A percentile compares a stretch with the other conserved stretches of the same genome.
phyloP scores from a whole-genome alignment of 1,140 invertebrate species.

The Sminthurinus signatus region DNA sequence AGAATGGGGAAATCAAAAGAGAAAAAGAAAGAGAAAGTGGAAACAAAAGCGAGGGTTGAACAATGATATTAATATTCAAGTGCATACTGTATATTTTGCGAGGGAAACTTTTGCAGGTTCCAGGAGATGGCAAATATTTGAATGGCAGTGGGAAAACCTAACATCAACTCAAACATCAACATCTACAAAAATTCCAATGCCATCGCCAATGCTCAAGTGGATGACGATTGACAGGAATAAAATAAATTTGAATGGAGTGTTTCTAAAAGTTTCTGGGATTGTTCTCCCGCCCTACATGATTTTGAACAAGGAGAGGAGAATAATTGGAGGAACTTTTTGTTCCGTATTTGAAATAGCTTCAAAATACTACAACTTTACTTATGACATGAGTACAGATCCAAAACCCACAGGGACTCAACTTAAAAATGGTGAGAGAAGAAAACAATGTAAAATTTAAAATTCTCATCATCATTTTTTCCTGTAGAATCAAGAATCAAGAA shows the following conservation, averaged over 20 bases:
- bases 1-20: too few relatives aligned
- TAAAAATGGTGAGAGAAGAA: too few relatives aligned
- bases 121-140: background rate
- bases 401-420: background rate
- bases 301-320: background rate
- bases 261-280: background rate
- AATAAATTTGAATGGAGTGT: background rate
- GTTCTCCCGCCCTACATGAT: slow-evolving; percentile 3
- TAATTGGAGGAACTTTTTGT: background rate
- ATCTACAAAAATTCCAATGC: background rate
- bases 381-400: background rate
- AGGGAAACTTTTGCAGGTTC: too few relatives aligned
- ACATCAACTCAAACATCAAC: background rate
- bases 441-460: too few relatives aligned
- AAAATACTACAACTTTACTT: slow-evolving; percentile 1
- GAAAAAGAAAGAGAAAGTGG: too few relatives aligned
- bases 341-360: background rate
- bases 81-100: too few relatives aligned
- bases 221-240: background rate
- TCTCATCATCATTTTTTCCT: too few relatives aligned
- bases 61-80: too few relatives aligned
- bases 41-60: too few relatives aligned
- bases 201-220: background rate
- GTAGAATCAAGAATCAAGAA: too few relatives aligned
- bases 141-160: background rate